Conservation (phyloP, 2,888 invertebrate species). For the Sesamia inferens region DNA sequence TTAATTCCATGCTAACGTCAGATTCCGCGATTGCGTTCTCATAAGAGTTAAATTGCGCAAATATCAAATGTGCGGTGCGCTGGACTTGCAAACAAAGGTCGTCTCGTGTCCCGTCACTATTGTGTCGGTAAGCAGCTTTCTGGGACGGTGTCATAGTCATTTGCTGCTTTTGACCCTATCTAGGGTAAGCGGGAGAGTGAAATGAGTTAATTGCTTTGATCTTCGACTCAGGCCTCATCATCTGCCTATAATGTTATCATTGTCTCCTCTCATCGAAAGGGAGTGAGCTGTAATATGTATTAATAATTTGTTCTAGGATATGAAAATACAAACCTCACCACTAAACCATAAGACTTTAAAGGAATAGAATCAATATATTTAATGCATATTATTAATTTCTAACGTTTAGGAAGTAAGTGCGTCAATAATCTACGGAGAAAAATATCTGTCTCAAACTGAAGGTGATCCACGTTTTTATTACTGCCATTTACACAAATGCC, state of each 20-base stretch:
- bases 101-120: constrained; percentile 41
- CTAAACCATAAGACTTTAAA: neutral
- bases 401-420: neutral
- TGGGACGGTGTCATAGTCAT: no score
- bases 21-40: constrained; percentile 57
- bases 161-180: constrained; percentile 8
- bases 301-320: no score
- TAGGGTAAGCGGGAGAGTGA: neutral
- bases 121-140: constrained; percentile 29
- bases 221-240: neutral
- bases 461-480: neutral
- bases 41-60: constrained; percentile 75
- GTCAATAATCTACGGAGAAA: neutral
- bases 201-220: constrained; percentile 15
- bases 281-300: no score
- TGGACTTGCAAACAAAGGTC: constrained; percentile 68
- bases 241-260: no score
- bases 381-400: neutral
- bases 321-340: neutral
- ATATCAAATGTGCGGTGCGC: constrained; percentile 66
- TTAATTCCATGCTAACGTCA: constrained; percentile 59
- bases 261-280: no score
- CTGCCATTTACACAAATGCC: neutral
- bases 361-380: neutral
- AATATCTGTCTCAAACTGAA: neutral